phyloP scores from a whole-genome alignment of 2,797 vertebrate genomes.

The Austrolebias charrua region DNA sequence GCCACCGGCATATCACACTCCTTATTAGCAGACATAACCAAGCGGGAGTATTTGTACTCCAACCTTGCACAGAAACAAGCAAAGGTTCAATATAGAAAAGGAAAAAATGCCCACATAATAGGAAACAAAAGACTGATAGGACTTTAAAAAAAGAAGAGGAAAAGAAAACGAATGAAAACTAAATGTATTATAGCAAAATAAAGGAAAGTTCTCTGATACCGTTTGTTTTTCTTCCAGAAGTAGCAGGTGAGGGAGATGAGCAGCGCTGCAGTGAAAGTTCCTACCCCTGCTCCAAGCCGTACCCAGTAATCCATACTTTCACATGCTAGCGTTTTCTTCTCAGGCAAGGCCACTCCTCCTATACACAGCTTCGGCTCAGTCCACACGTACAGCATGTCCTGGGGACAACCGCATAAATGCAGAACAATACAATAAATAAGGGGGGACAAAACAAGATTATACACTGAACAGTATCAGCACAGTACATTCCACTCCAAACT shows the following conservation, averaged over 20 bases:
- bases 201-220: conserved; percentile 68
- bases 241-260: conserved; percentile 93
- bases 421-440: neutral
- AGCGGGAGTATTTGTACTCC: conserved; percentile 96
- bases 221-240: conserved; percentile 99
- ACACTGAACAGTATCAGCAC: neutral
- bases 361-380: conserved; percentile 91
- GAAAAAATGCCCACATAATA: too few species aligned
- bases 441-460: neutral
- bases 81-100: conserved; percentile 29
- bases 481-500: neutral
- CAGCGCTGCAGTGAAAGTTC: conserved; percentile 86
- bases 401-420: conserved; percentile 15
- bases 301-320: conserved; percentile 93
- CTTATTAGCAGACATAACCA: conserved; percentile 95
- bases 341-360: conserved; percentile 87
- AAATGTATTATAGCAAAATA: too few species aligned
- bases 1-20: conserved; percentile 94
- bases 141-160: neutral
- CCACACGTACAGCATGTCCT: conserved; percentile 95
- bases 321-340: conserved; percentile 84
- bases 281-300: conserved; percentile 86
- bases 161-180: too few species aligned
- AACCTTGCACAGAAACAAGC: conserved; percentile 75
- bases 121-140: conserved; percentile 5